Percentiles rank a stretch among this genome's conserved stretches.
These are phyloP conservation scores for Allygus modestus DNA, from an alignment of 2,888 invertebrate species.

Conservation along the genomic window DNA sequence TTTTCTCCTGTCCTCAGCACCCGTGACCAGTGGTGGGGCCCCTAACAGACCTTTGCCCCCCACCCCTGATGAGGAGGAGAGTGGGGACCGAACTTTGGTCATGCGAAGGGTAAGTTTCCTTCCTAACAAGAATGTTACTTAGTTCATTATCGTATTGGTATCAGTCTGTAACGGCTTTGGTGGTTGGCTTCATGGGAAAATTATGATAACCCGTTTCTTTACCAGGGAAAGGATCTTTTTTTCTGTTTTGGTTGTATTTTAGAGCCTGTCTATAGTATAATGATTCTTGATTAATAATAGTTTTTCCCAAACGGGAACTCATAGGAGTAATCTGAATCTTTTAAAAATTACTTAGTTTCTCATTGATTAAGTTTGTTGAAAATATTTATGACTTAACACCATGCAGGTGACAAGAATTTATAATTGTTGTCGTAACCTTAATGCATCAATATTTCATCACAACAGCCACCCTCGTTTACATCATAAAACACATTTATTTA, in stretches of 20 bases:
- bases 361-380: too few relatives aligned
- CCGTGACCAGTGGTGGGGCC: conserved; percentile 80
- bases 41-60: conserved; percentile 96
- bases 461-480: not conserved
- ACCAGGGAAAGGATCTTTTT: not conserved
- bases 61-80: conserved; percentile 94
- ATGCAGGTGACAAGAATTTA: not conserved
- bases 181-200: conserved; percentile 53
- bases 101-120: conserved; percentile 89
- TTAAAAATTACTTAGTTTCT: not conserved
- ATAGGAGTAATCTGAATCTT: not conserved
- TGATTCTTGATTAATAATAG: not conserved
- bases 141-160: conserved; percentile 35
- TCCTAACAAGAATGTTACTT: not conserved
- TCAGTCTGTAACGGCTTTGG: conserved; percentile 45
- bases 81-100: conserved; percentile 92
- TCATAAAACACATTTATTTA: not conserved
- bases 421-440: not conserved
- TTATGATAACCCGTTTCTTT: conserved; percentile 11
- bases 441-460: not conserved
- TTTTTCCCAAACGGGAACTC: not conserved
- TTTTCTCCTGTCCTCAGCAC: conserved; percentile 64
- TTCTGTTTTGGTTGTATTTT: conserved; percentile 23
- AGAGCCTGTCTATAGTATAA: not conserved
- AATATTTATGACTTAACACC: not conserved